Percentiles rank a stretch among this genome's conserved stretches.
Conservation (phyloP, 2,113 vertebrate genomes). For the Donacobius atricapilla region DNA sequence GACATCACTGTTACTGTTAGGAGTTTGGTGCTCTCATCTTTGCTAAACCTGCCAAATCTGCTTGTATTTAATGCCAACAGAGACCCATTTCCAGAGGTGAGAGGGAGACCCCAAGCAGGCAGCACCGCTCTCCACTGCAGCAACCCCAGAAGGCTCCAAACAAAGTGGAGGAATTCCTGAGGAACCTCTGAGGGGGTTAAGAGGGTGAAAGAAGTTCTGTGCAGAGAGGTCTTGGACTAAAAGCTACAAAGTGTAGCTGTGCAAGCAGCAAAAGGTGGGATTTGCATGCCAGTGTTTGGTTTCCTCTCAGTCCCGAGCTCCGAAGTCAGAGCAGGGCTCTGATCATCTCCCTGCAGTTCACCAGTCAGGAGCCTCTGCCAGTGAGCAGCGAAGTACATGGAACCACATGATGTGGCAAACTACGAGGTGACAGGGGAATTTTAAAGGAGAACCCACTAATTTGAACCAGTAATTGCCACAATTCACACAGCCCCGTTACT, state of each 20-base stretch:
- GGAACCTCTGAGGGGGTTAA: background rate
- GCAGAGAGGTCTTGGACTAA: background rate
- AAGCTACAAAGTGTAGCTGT: background rate
- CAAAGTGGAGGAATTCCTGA: background rate
- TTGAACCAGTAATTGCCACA: slow-evolving; percentile 57
- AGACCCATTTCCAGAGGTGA: background rate
- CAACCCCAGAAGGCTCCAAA: background rate
- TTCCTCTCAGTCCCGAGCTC: background rate
- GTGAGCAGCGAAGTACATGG: background rate
- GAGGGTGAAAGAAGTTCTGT: background rate
- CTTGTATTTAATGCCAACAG: background rate
- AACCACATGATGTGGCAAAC: slow-evolving; percentile 43
- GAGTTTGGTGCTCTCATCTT: background rate
- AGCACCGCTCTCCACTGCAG: background rate
- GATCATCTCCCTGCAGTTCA: slow-evolving; percentile 4
- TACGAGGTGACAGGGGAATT: slow-evolving; percentile 24
- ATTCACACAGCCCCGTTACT: slow-evolving; percentile 53
- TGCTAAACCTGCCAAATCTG: background rate
- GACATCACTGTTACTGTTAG: background rate
- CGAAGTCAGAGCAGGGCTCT: background rate
- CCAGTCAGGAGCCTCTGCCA: background rate
- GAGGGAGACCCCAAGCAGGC: background rate
- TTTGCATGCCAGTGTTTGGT: background rate
- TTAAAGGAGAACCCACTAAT: slow-evolving; percentile 56
- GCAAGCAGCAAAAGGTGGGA: background rate